Base-by-base conservation (phyloP, 1,140 invertebrate genomes). In the Drosophila seguyi region DNA sequence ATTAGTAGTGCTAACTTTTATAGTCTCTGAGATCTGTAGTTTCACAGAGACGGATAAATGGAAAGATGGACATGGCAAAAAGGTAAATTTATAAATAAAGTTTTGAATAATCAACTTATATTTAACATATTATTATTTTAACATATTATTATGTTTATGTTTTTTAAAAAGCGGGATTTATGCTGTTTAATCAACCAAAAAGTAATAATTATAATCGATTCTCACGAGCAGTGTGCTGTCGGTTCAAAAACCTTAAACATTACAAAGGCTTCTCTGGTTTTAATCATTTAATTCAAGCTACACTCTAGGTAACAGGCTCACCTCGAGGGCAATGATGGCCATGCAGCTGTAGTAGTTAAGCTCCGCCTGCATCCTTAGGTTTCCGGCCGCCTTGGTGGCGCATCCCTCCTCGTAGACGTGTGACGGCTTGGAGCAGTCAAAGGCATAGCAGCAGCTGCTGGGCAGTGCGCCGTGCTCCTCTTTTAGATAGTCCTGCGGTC, bases 391-490 rank as follows among this genome's bases (percentile, higher is more conserved):
- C 48, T 87, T 87, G 8, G 53, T 72, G 39, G 61, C 36, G 53
- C 91, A 92, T 14, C 91, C 91, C 50, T 82, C 78, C 27, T 87
- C 48, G 48, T 74, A 90, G 13, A 92, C 63, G 45, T 91, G 75
- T 4, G 59, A n/a, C 20, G 74, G 57, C 14, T 73, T 61, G 22
- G 79, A 75, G 71, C 91, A 92, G 56, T 92, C 87, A n/a, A 72
- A 71, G 27, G 57, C 66, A 38, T 75, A 79, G 47, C 91, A 92
- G 58, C 91, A 92, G 52, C 91, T 92, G 45, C 62, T 72, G 16
- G 91, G 91, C 73, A 92, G 45, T 13, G 75, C 76, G 8, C 76
- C 74, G 3, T 86, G 57, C 75, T 85, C 75, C 25, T 75, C 57
- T 3, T 50, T 34, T 13, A 90, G 44, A 44, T 92, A 92, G 61